A percentile compares a stretch with the other conserved stretches of the same genome.
These are phyloP conservation scores for Lissonota sp. DNA, from an alignment of 2,888 invertebrate genomes.

Conservation along the genomic window DNA sequence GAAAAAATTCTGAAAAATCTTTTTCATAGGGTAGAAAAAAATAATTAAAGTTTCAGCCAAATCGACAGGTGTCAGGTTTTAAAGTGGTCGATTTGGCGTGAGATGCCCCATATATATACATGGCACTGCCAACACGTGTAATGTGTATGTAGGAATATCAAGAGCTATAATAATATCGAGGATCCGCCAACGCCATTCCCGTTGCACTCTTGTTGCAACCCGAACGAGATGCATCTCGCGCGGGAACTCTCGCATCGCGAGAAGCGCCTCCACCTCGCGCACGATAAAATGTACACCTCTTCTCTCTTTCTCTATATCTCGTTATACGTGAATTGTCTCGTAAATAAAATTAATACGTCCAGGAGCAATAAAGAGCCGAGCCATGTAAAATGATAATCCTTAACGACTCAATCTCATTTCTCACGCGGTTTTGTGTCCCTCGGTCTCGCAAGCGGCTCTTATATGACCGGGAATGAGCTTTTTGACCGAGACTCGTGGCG, in stretches of 20 bases:
- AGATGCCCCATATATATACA: too few relatives aligned
- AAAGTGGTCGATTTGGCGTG: too few relatives aligned
- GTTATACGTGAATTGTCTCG: slow-evolving; percentile 62
- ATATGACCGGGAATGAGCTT: slow-evolving; percentile 29
- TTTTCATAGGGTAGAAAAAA: too few relatives aligned
- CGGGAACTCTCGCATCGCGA: slow-evolving; percentile 61
- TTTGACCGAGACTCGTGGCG: slow-evolving; percentile 14
- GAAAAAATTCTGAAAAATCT: too few relatives aligned
- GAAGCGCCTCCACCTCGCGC: neutral
- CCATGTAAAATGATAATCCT: slow-evolving; percentile 72
- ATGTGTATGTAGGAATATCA: too few relatives aligned
- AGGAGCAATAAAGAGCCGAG: slow-evolving; percentile 64
- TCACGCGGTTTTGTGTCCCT: slow-evolving; percentile 49
- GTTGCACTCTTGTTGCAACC: slow-evolving; percentile 5
- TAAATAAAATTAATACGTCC: slow-evolving; percentile 72
- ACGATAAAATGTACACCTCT: slow-evolving; percentile 20
- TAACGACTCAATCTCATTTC: slow-evolving; percentile 72
- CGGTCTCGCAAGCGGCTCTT: slow-evolving; percentile 22
- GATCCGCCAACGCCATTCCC: slow-evolving; percentile 41
- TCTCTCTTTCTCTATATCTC: slow-evolving; percentile 55
- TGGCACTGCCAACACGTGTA: too few relatives aligned
- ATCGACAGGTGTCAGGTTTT: too few relatives aligned
- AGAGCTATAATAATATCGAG: slow-evolving; percentile 7
- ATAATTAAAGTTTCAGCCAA: too few relatives aligned
- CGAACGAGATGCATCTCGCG: slow-evolving; percentile 62